Base-by-base conservation (phyloP, 2,888 invertebrate species). In the Clusia tigrina region DNA sequence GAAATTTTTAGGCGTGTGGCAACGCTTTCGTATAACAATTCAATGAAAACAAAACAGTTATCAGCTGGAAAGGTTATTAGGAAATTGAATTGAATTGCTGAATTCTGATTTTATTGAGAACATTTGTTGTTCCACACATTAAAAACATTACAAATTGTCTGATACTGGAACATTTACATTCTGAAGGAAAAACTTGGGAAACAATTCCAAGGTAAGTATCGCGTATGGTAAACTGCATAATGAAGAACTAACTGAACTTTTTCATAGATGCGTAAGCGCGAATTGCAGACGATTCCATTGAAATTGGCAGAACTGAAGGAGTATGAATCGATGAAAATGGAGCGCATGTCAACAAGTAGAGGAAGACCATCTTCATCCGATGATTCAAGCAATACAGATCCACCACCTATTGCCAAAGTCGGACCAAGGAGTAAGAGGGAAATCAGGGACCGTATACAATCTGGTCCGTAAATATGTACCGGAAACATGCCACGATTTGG, bases 221-320 rank as follows among this genome's bases (percentile, higher is more conserved):
- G n/a, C n/a, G n/a, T n/a, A n/a, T n/a, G n/a, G n/a, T n/a, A n/a
- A n/a, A n/a, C n/a, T n/a, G n/a, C n/a, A n/a, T n/a, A n/a, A n/a
- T n/a, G n/a, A 32, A 32, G 6, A 32, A 32, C 6, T 32, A 32
- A 42, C 23, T 15, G 10, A 17, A 25, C 23, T 54, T 32, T 10
- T 24, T 59, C 18, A 23, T 75, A 71, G 67, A 83, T 83, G 83
- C 73, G 83, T 9, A 83, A 81, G 66, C 77, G 84, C 0, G 82
- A 83, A 65, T 64, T 83, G 5, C 84, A 84, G 65, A 80, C 81
- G n/a, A 83, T 83, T 60, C 75, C 80, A 9, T 62, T 83, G 15
- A 83, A 84, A 66, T 70, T 83, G 2, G 79, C 79, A 1, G 83
- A 83, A 66, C 70, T 83, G 1, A 83, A 83, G 54, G 83, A 83